Percentiles rank a stretch among this genome's conserved stretches.
Evolutionary conservation across 2,888 invertebrate species (phyloP).

Genomic region (Morpho deidamia): DNA sequence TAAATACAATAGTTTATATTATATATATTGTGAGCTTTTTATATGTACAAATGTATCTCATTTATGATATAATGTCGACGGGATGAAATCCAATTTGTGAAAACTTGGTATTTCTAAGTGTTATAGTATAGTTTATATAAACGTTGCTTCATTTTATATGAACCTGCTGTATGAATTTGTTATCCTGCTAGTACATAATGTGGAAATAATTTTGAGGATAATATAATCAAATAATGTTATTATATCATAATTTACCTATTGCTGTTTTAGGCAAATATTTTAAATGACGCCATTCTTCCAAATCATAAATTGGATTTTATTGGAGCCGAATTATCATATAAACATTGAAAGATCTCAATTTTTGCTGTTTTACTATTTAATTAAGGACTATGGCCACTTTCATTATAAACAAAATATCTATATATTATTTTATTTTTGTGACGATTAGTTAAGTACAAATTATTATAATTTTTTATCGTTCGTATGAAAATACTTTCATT

Average conservation of each 20-base stretch:
- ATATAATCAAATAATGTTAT: conserved; percentile 20
- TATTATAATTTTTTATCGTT: too few relatives aligned
- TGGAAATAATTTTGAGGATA: conserved; percentile 34
- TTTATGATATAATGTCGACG: conserved; percentile 34
- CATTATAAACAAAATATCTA: background rate
- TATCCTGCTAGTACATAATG: conserved; percentile 30
- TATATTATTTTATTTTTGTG: background rate
- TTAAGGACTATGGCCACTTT: conserved; percentile 29
- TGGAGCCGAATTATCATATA: conserved; percentile 34
- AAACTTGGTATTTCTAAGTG: conserved; percentile 28
- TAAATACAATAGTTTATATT: conserved; percentile 32
- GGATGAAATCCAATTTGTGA: conserved; percentile 24
- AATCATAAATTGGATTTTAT: conserved; percentile 52
- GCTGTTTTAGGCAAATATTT: conserved; percentile 47
- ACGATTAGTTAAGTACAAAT: background rate
- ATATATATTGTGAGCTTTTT: conserved; percentile 64
- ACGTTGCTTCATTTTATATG: background rate
- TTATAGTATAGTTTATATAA: background rate
- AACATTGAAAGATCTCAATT: conserved; percentile 45
- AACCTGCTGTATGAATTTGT: background rate
- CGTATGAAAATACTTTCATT: background rate
- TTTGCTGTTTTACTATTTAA: conserved; percentile 29
- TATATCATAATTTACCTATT: conserved; percentile 37
- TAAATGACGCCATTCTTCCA: conserved; percentile 23
- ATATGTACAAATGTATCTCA: conserved; percentile 46